phyloP scores from a whole-genome alignment of 2,797 vertebrate species.

The Leptodactylus fallax region DNA sequence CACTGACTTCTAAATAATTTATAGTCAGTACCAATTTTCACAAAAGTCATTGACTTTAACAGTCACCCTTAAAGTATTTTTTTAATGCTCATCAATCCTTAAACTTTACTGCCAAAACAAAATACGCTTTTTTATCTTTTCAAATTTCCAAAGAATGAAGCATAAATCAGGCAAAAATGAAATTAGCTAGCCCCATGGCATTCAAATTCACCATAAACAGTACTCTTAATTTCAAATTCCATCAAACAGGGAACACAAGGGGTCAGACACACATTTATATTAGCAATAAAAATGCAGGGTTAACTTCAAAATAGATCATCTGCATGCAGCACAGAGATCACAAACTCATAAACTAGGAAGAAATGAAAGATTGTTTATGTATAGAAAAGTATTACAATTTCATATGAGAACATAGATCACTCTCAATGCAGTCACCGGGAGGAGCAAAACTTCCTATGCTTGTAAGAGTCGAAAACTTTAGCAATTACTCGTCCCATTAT shows the following conservation, averaged over 20 bases:
- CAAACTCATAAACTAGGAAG: conserved; percentile 1
- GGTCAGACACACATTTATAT: conserved; percentile 33
- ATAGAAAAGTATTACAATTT: conserved; percentile 31
- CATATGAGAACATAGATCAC: conserved; percentile 15
- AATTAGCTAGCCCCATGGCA: conserved; percentile 54
- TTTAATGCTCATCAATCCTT: conserved; percentile 25
- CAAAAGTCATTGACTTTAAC: neutral
- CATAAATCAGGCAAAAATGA: conserved; percentile 58
- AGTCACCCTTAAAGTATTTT: conserved; percentile 21
- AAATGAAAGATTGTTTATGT: conserved; percentile 30
- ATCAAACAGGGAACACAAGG: conserved; percentile 14
- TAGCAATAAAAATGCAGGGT: conserved; percentile 29
- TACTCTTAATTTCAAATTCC: conserved; percentile 25
- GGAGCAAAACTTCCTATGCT: neutral
- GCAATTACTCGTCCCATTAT: neutral
- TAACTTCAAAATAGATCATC: conserved; percentile 31
- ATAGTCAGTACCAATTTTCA: too few relatives aligned
- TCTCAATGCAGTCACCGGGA: neutral
- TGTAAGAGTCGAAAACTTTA: neutral
- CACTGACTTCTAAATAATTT: too few relatives aligned
- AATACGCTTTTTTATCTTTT: conserved; percentile 8
- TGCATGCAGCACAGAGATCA: conserved; percentile 19
- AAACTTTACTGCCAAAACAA: conserved; percentile 15
- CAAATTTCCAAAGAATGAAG: neutral
- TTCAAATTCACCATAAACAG: conserved; percentile 25